Conservation (phyloP, 2,888 invertebrate species). For the Hyalella azteca region DNA sequence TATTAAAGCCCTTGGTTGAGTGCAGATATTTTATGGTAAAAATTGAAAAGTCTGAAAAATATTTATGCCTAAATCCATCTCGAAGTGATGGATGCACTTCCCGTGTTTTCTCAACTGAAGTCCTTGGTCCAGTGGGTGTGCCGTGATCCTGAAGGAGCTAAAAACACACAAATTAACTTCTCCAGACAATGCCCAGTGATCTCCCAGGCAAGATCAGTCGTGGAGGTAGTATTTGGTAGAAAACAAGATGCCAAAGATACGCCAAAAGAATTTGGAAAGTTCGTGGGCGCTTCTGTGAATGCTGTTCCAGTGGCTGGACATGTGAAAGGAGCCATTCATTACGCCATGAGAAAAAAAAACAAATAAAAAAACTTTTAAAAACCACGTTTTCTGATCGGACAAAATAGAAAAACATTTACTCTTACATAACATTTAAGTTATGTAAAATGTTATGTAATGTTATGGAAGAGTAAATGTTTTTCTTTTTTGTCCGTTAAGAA, state of each 20-base stretch:
- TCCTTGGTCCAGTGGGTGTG: constrained; percentile 16
- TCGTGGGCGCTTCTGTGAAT: neutral
- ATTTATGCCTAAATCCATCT: no score
- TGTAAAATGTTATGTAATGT: no score
- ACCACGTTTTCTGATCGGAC: no score
- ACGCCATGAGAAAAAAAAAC: constrained; percentile 6
- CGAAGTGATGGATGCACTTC: constrained; percentile 28
- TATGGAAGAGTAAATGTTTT: no score
- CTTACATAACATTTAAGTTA: no score
- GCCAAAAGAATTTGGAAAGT: neutral
- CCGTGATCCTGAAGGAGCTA: neutral
- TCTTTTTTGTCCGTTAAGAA: no score
- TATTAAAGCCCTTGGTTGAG: no score
- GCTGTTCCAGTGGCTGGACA: constrained; percentile 27
- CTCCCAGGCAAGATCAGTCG: constrained; percentile 9
- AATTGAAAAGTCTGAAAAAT: no score
- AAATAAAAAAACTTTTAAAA: no score
- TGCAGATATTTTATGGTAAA: no score
- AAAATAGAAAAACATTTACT: no score
- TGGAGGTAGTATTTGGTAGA: neutral
- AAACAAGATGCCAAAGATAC: neutral
- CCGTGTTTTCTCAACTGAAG: constrained; percentile 35
- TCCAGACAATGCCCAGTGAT: constrained; percentile 22
- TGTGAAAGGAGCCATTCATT: constrained; percentile 29
- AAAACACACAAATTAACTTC: constrained; percentile 1